phyloP scores from a whole-genome alignment of 2,797 vertebrate genomes.

The Tinamus major region DNA sequence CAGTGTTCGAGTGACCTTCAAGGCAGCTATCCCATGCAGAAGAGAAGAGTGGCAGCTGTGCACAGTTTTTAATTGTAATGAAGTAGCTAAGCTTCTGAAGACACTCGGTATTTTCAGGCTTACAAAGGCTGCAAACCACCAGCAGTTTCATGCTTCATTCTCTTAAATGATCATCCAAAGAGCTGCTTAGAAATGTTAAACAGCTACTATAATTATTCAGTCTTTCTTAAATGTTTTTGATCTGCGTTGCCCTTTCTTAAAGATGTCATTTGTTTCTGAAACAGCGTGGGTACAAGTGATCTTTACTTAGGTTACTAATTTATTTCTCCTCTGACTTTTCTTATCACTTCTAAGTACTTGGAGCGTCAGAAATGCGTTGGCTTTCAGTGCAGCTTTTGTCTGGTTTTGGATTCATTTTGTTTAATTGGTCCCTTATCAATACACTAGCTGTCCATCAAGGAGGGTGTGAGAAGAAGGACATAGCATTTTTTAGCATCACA shows the following conservation, averaged over 20 bases:
- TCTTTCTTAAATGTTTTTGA: background rate
- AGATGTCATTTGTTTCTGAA: background rate
- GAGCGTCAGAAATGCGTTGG: background rate
- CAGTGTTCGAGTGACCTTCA: background rate
- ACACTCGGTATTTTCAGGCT: background rate
- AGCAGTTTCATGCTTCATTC: background rate
- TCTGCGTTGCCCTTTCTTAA: background rate
- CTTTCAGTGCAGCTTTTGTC: background rate
- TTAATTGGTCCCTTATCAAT: slow-evolving; percentile 4
- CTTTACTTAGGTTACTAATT: slow-evolving; percentile 3
- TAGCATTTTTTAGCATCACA: background rate
- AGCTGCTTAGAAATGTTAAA: slow-evolving; percentile 30
- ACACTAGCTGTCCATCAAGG: background rate
- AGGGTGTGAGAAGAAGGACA: background rate
- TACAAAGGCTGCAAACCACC: background rate
- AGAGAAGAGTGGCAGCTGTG: background rate
- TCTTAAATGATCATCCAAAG: background rate
- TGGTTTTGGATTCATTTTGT: background rate
- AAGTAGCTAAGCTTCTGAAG: background rate
- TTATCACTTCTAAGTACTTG: background rate
- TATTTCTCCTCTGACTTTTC: slow-evolving; percentile 31
- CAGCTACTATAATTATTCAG: background rate
- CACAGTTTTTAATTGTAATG: background rate
- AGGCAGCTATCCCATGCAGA: accelerated
- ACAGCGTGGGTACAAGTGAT: background rate